Conservation (phyloP, 2,113 vertebrate species). For the Pachycephala philippinensis region DNA sequence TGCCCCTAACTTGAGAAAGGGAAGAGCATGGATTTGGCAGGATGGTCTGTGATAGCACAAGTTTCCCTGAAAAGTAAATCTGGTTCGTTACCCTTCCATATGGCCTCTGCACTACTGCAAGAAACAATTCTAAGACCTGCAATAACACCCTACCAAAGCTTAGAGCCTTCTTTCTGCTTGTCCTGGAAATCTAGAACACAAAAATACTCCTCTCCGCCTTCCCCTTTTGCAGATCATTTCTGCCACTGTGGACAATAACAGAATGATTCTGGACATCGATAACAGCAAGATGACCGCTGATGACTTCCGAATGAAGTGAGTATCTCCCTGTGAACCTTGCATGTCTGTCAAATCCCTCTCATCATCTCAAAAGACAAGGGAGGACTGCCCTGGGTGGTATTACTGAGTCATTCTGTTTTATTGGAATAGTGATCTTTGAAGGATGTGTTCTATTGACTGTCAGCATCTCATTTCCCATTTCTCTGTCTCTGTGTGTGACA, state of each 20-base stretch:
- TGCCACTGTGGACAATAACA: slow-evolving; percentile 57
- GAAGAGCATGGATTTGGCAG: not conserved
- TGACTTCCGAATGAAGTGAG: slow-evolving; percentile 78
- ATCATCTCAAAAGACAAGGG: not conserved
- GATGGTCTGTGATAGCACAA: not conserved
- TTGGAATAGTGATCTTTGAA: not conserved
- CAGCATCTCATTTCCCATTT: not conserved
- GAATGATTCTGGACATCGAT: slow-evolving; percentile 65
- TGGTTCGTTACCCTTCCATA: fast-evolving
- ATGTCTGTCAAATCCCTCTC: not conserved
- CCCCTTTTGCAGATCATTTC: not conserved
- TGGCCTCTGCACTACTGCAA: too few relatives aligned
- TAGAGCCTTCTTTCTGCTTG: not conserved
- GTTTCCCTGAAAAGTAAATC: not conserved
- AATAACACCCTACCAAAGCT: fast-evolving
- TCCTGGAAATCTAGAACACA: not conserved
- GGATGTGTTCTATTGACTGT: not conserved
- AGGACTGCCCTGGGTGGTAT: not conserved
- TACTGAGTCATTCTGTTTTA: not conserved
- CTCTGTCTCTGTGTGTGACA: not conserved
- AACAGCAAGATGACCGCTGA: slow-evolving; percentile 65
- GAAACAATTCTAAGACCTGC: not conserved
- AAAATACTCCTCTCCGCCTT: not conserved
- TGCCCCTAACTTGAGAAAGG: not conserved
- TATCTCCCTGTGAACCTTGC: not conserved